Evolutionary conservation across 2,797 vertebrate species (phyloP).

Genomic region (Notolepis coatsorum): DNA sequence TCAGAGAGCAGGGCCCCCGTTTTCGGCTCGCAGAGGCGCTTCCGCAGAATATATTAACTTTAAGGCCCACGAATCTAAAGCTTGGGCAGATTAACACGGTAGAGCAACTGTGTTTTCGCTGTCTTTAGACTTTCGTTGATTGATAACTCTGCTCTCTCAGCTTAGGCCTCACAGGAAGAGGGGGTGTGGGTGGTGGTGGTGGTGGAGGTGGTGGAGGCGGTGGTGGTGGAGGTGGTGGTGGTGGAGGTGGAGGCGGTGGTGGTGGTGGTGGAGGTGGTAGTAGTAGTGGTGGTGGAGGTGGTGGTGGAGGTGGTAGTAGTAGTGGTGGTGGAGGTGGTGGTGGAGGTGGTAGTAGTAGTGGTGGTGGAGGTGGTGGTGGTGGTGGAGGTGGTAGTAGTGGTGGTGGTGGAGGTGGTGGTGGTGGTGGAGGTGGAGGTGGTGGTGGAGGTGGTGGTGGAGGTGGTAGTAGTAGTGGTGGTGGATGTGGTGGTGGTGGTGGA

Average conservation of each 20-base stretch:
- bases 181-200: not conserved
- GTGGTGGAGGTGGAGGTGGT: slow-evolving; percentile 5
- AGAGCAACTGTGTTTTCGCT: slow-evolving; percentile 21
- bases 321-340: not conserved
- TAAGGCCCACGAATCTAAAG: slow-evolving; percentile 34
- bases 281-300: too few species aligned
- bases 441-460: not conserved
- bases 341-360: slow-evolving; percentile 8
- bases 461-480: slow-evolving; percentile 12
- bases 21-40: slow-evolving; percentile 51
- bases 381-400: too few species aligned
- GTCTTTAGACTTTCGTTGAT: slow-evolving; percentile 25
- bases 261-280: too few species aligned
- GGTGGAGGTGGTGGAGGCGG: slow-evolving; percentile 1
- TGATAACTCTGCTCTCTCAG: not conserved
- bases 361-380: slow-evolving; percentile 5
- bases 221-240: slow-evolving; percentile 7
- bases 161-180: too few species aligned
- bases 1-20: slow-evolving; percentile 43
- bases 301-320: slow-evolving; percentile 8
- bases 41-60: slow-evolving; percentile 34
- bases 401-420: too few species aligned
- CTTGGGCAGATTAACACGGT: slow-evolving; percentile 30
- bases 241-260: not conserved
- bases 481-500: not conserved